A percentile compares a stretch with the other conserved stretches of the same genome.
These are phyloP conservation scores for Cyprinodon tularosa DNA, from an alignment of 2,113 vertebrate species.

Conservation along the genomic window DNA sequence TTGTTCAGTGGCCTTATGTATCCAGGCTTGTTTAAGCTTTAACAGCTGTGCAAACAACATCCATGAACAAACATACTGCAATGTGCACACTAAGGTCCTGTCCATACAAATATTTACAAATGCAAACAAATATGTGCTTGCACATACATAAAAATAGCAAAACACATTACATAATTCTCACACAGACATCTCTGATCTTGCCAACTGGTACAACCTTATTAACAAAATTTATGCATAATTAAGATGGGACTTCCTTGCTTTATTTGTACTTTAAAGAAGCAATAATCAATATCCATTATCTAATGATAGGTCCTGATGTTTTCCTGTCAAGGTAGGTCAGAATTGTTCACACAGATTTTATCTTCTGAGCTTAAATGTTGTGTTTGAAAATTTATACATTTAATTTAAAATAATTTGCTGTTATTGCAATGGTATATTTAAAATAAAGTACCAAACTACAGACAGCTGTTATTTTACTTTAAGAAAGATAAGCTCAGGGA, in stretches of 20 bases:
- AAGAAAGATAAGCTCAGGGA: too few relatives aligned
- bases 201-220: constrained; percentile 63
- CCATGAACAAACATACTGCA: constrained; percentile 2
- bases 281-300: constrained; percentile 68
- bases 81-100: neutral
- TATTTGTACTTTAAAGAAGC: constrained; percentile 55
- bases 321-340: constrained; percentile 50
- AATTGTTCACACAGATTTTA: constrained; percentile 44
- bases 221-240: constrained; percentile 69
- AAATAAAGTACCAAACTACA: neutral
- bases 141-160: neutral
- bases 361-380: constrained; percentile 33
- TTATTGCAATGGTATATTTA: neutral
- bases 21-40: constrained; percentile 48
- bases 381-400: neutral
- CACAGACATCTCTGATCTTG: constrained; percentile 43
- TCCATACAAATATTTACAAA: constrained; percentile 12
- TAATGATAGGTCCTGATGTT: constrained; percentile 56
- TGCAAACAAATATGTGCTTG: constrained; percentile 2
- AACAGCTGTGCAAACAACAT: constrained; percentile 62
- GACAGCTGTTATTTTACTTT: neutral
- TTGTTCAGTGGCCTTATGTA: constrained; percentile 56
- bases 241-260: constrained; percentile 66
- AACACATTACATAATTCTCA: constrained; percentile 8
- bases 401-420: neutral